Percentiles rank a stretch among this genome's conserved stretches.
Evolutionary conservation across 1,140 invertebrate species (phyloP).

Genomic region (Mycetomoellerius zeteki): DNA sequence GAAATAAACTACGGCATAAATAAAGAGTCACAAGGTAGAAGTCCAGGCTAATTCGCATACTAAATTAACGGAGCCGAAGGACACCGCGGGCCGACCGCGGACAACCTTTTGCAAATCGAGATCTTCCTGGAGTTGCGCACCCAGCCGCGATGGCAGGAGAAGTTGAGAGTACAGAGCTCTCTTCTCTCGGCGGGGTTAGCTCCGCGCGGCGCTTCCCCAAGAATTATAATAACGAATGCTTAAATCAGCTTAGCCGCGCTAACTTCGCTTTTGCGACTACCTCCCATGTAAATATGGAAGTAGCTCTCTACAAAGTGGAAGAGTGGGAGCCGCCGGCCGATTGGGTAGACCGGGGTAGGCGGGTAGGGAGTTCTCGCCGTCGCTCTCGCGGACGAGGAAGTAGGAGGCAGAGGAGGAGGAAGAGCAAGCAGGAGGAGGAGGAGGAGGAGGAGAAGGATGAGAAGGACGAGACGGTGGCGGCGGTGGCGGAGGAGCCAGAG

Average conservation of each 20-base stretch:
- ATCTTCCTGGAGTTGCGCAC: conserved; percentile 37
- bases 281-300: conserved; percentile 86
- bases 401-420: conserved; percentile 60
- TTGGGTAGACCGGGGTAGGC: conserved; percentile 76
- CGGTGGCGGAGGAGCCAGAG: conserved; percentile 76
- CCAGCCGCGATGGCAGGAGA: conserved; percentile 35
- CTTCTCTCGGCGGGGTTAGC: conserved; percentile 61
- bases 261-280: conserved; percentile 85
- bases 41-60: conserved; percentile 69
- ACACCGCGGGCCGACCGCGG: conserved; percentile 33
- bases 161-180: conserved; percentile 67
- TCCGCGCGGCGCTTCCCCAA: conserved; percentile 74
- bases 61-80: conserved; percentile 73
- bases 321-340: conserved; percentile 81
- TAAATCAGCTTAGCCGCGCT: conserved; percentile 86
- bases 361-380: conserved; percentile 69
- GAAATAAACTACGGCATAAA: conserved; percentile 47
- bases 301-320: conserved; percentile 81
- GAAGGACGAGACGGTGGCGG: conserved; percentile 60
- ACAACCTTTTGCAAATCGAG: conserved; percentile 69
- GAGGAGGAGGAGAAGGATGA: conserved; percentile 58
- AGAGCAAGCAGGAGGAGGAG: conserved; percentile 24
- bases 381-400: conserved; percentile 62
- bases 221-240: conserved; percentile 87
- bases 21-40: conserved; percentile 57